Conservation (phyloP, 2,113 vertebrate species). For the Capreolus pygargus region DNA sequence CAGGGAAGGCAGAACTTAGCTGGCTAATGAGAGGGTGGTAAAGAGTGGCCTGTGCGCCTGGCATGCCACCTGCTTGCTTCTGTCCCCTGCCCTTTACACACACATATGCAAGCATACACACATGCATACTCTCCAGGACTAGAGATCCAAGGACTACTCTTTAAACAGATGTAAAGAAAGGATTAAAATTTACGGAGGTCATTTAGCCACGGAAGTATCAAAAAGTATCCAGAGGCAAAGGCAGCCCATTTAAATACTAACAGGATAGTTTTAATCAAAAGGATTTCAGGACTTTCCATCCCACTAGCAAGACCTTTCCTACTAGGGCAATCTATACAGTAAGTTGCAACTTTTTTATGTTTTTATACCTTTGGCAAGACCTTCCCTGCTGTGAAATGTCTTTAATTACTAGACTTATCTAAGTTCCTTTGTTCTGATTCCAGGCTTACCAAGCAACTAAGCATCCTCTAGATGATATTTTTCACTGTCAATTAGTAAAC, state of each 20-base stretch:
- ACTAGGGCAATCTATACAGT: background rate
- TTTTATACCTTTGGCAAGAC: constrained; percentile 20
- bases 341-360: background rate
- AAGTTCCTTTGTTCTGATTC: constrained; percentile 4
- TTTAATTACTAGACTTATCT: background rate
- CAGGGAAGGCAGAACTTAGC: background rate
- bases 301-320: background rate
- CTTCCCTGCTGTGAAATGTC: background rate
- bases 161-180: background rate
- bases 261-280: background rate
- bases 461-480: background rate
- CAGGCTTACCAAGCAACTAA: background rate
- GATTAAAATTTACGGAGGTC: background rate
- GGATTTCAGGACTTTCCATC: background rate
- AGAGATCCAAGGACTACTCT: background rate
- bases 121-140: background rate
- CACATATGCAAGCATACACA: background rate
- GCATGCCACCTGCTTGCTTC: background rate
- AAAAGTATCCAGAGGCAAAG: background rate
- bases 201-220: background rate
- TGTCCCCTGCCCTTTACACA: background rate
- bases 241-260: background rate
- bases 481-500: constrained; percentile 24
- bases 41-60: background rate
- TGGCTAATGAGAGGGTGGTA: background rate